Evolutionary conservation across 2,113 vertebrate species (phyloP).

Genomic region (Orycteropus afer): DNA sequence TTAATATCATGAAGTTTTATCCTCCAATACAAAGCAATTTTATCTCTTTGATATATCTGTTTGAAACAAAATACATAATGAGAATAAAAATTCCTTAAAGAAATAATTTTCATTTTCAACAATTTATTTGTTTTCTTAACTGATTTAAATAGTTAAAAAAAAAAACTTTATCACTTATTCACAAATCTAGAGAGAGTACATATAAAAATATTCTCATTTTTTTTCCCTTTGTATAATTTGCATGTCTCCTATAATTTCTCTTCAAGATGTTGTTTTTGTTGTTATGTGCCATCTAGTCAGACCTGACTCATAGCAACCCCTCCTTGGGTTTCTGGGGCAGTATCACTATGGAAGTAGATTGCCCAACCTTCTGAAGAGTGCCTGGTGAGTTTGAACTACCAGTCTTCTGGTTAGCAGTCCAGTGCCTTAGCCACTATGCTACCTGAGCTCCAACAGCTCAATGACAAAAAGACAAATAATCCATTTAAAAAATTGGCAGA

Average conservation of each 20-base stretch:
- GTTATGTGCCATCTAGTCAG: too few relatives aligned
- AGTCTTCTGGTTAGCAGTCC: too few relatives aligned
- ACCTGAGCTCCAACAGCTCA: too few relatives aligned
- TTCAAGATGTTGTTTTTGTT: too few relatives aligned
- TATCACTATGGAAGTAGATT: too few relatives aligned
- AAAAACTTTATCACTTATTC: not conserved
- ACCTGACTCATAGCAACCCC: too few relatives aligned
- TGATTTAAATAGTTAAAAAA: not conserved
- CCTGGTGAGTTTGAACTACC: too few relatives aligned
- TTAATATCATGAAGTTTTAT: not conserved
- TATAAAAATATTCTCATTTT: not conserved
- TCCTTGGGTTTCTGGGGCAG: too few relatives aligned
- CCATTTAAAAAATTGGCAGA: too few relatives aligned
- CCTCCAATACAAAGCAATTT: not conserved
- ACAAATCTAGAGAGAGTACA: not conserved
- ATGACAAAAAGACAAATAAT: too few relatives aligned
- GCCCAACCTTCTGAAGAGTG: too few relatives aligned
- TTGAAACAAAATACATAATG: not conserved
- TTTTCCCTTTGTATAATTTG: not conserved
- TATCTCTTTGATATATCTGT: not conserved
- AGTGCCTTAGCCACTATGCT: too few relatives aligned
- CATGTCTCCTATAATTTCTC: not conserved
- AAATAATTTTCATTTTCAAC: not conserved
- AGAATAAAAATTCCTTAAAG: not conserved
- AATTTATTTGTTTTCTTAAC: not conserved